phyloP scores from a whole-genome alignment of 2,797 vertebrate genomes.

The Micromesistius poutassou region DNA sequence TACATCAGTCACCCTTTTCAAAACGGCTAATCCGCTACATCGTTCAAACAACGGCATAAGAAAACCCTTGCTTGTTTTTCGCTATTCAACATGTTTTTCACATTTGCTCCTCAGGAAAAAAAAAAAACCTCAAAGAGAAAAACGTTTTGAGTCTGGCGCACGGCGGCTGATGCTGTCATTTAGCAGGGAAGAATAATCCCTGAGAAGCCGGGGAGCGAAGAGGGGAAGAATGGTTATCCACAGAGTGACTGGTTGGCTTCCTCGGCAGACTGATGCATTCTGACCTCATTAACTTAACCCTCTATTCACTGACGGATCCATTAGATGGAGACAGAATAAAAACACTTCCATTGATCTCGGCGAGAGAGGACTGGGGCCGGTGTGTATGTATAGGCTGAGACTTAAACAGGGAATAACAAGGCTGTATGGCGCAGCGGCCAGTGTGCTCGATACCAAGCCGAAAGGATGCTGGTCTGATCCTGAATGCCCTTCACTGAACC shows the following conservation, averaged over 20 bases:
- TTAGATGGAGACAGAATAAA: slow-evolving; percentile 9
- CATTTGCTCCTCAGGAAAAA: background rate
- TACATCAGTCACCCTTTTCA: background rate
- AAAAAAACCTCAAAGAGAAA: slow-evolving; percentile 10
- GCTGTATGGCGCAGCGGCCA: background rate
- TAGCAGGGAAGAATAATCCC: slow-evolving; percentile 25
- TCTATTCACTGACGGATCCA: slow-evolving; percentile 17
- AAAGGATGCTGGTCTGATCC: background rate
- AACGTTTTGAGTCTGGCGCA: slow-evolving; percentile 28
- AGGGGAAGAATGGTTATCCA: background rate
- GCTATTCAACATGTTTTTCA: background rate
- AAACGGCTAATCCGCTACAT: background rate
- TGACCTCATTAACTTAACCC: slow-evolving; percentile 27
- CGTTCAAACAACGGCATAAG: background rate
- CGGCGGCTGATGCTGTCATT: slow-evolving; percentile 26
- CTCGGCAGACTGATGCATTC: slow-evolving; percentile 27
- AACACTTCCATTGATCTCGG: slow-evolving; percentile 28
- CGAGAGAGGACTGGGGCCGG: background rate
- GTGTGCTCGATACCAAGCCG: background rate
- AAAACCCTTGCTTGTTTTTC: background rate
- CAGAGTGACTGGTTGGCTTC: slow-evolving; percentile 19
- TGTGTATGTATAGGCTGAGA: background rate
- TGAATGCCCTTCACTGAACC: background rate
- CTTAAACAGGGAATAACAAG: slow-evolving; percentile 7
- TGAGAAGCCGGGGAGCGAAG: slow-evolving; percentile 32